These are phyloP conservation scores for Trichoplusia ni DNA, from an alignment of 1,140 invertebrate species.

Conservation along the genomic window DNA sequence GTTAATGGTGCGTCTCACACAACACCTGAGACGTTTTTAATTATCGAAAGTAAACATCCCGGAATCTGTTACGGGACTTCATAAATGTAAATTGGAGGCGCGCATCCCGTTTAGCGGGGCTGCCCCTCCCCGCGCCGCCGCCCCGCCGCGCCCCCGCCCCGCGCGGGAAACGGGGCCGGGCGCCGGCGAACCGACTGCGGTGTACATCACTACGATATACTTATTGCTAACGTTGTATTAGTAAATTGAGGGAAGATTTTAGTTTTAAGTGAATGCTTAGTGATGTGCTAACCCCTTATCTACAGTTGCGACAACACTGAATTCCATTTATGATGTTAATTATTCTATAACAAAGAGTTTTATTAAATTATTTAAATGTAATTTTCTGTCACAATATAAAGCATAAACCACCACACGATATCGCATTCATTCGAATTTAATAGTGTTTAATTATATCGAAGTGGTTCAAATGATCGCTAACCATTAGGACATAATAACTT, in stretches of 20 bases:
- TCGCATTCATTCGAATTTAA: background rate
- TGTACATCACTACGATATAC: conserved; percentile 39
- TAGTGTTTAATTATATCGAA: background rate
- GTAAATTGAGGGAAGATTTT: conserved; percentile 25
- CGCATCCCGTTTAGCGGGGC: conserved; percentile 66
- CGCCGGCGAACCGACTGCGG: conserved; percentile 35
- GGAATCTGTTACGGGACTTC: conserved; percentile 75
- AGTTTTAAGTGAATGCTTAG: conserved; percentile 13
- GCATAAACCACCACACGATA: too few species aligned
- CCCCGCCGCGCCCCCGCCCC: conserved; percentile 29
- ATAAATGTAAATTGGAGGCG: conserved; percentile 79
- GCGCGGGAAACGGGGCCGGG: conserved; percentile 42
- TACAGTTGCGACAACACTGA: too few species aligned
- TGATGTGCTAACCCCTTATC: too few species aligned
- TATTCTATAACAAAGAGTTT: too few species aligned
- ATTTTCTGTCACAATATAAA: too few species aligned
- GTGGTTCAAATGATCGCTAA: background rate
- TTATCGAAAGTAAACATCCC: conserved; percentile 77
- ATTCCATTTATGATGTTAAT: too few species aligned
- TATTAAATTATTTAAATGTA: too few species aligned
- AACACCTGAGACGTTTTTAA: conserved; percentile 70
- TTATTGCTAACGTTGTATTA: conserved; percentile 31
- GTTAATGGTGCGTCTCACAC: conserved; percentile 8
- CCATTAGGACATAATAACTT: background rate
- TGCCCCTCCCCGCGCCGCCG: conserved; percentile 27